Conservation (phyloP, 2,797 vertebrate genomes). For the Malurus splendens region DNA sequence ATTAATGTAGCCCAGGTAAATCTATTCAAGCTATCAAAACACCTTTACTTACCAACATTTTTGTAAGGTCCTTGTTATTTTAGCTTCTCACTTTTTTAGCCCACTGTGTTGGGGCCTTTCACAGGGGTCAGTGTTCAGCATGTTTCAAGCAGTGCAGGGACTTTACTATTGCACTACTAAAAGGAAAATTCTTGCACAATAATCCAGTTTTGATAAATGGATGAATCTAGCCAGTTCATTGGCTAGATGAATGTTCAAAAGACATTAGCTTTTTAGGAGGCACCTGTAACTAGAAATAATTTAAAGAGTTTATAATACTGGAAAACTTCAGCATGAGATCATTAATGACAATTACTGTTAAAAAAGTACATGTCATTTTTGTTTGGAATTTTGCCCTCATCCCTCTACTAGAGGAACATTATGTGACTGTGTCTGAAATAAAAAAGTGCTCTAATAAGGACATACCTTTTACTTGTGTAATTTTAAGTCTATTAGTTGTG, state of each 20-base stretch:
- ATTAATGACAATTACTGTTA: not conserved
- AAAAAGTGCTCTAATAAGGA: not conserved
- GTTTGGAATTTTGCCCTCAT: not conserved
- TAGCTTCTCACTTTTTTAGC: not conserved
- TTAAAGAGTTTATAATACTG: not conserved
- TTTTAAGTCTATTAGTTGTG: not conserved
- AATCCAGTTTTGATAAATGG: fast-evolving
- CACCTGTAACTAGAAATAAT: not conserved
- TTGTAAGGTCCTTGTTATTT: not conserved
- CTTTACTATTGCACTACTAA: not conserved
- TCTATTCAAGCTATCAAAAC: not conserved
- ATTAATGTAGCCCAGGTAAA: not conserved
- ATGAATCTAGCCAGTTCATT: not conserved
- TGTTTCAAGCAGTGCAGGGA: not conserved
- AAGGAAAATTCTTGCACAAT: not conserved
- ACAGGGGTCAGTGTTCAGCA: not conserved
- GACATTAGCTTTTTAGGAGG: not conserved
- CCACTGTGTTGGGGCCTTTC: not conserved
- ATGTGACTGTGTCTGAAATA: not conserved
- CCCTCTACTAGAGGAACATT: not conserved
- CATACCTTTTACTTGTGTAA: not conserved
- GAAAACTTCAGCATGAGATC: not conserved
- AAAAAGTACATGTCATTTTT: not conserved
- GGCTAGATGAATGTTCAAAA: not conserved
- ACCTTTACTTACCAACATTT: not conserved